Conservation (phyloP, 2,113 vertebrate species). For the Mola mola region DNA sequence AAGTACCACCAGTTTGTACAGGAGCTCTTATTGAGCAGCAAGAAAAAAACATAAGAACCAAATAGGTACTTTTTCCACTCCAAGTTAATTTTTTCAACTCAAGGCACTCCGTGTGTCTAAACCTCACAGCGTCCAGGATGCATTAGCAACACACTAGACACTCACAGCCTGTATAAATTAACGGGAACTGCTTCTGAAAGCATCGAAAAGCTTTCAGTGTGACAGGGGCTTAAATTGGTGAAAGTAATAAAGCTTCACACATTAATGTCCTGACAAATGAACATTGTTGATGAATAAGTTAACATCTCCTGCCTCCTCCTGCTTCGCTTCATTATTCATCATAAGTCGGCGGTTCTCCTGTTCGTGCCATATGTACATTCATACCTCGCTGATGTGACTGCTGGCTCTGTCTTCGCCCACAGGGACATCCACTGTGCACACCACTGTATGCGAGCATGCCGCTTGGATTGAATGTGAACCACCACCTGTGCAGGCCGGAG, state of each 20-base stretch:
- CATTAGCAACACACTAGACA: no score
- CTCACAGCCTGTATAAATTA: no score
- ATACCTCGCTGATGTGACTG: constrained; percentile 7
- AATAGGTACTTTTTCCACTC: no score
- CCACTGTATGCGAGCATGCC: constrained; percentile 2
- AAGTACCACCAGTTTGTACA: no score
- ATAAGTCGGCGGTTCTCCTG: constrained; percentile 8
- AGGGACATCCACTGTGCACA: constrained; percentile 4
- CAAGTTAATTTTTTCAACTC: no score
- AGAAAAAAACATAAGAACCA: no score
- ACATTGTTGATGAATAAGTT: constrained; percentile 38
- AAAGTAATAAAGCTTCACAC: background rate
- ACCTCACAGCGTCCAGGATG: no score
- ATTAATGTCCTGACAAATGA: background rate
- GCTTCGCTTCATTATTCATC: constrained; percentile 40
- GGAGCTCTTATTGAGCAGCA: no score
- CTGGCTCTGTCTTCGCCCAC: constrained; percentile 2
- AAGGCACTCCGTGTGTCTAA: no score
- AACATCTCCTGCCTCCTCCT: constrained; percentile 12
- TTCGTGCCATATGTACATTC: constrained; percentile 9
- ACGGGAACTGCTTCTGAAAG: no score
- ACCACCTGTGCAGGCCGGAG: background rate
- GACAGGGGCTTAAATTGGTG: no score
- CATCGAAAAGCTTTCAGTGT: no score
- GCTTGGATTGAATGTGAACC: background rate